Base-by-base conservation (phyloP, 2,113 vertebrate genomes). In the Hemicordylus capensis region DNA sequence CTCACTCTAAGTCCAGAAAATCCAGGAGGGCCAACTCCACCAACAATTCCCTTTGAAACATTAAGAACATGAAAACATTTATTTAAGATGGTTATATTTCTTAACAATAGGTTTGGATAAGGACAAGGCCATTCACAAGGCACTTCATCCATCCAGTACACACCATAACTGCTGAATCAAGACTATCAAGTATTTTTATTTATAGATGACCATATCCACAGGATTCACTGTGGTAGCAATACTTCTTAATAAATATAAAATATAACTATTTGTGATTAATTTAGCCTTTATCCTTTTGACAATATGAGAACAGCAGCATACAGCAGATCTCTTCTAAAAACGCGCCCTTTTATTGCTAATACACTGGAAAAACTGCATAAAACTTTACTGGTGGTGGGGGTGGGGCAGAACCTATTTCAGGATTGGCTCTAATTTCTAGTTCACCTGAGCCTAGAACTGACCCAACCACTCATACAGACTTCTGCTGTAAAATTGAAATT, bases 1-100 rank as follows among this genome's bases (percentile, higher is more conserved):
- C 98, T 98, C 90, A 99, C 99, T 95, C 97, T 97, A 76, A 99
- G 94, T 44, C 99, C 99, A 85, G 98, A 98, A 95, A 99, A 99
- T 81, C 99, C 99, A 42, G 94, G 88, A 80, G 97, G 98, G 70
- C 99, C 99, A 92, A 91, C 86, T 80, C 96, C 97, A 93, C 99
- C 99, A 94, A 97, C 94, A 89, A 95, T 93, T 72, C 99, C 99
- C 99, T 99, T 94, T 81, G 77, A 95, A 96, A 90, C 87, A 95
- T 87, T 48, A 39, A 61, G 10, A 0, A 59, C 54, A 46, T 37
- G 64, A 85, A 89, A 74, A 92, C 87, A 73, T 81, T 1, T 2
- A 87, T 79, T 79, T 48, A 48, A 78, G 70, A 24, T 59, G 26
- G 26, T 20, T 15, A 70, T 34, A 28, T 59, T 70, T 59, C 39